A percentile compares a stretch with the other conserved stretches of the same genome.
Evolutionary conservation across 2,797 vertebrate genomes (phyloP).

Genomic region (Leucoraja ocellata): DNA sequence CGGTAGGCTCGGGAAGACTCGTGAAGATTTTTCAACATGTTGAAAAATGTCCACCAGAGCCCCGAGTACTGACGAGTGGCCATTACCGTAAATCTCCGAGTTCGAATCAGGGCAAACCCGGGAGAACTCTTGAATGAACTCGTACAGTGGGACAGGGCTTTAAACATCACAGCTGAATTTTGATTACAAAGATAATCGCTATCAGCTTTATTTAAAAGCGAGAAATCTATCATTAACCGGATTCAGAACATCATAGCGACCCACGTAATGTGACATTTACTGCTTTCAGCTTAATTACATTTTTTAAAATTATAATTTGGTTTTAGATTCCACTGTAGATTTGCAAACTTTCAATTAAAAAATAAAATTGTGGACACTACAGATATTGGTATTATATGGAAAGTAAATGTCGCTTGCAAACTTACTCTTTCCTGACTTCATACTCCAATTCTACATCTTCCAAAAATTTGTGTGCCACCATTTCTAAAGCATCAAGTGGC

Average conservation of each 20-base stretch:
- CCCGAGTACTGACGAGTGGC: no score
- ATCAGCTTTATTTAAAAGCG: background rate
- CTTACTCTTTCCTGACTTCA: constrained; percentile 67
- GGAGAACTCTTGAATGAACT: no score
- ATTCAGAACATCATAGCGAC: background rate
- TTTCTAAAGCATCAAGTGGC: constrained; percentile 85
- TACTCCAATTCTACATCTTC: constrained; percentile 79
- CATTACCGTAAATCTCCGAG: no score
- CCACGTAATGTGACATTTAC: background rate
- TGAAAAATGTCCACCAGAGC: no score
- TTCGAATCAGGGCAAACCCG: no score
- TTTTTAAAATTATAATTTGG: background rate
- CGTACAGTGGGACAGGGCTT: no score
- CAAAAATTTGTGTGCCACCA: constrained; percentile 87
- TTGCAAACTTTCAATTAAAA: background rate
- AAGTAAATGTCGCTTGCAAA: constrained; percentile 20
- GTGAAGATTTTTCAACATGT: no score
- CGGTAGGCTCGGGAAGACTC: no score
- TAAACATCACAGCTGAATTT: background rate
- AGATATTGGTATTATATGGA: background rate
- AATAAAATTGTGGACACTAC: background rate
- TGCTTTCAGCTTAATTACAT: background rate
- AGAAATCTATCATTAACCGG: background rate
- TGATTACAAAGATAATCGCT: background rate
- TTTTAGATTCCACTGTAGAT: background rate